A percentile compares a stretch with the other conserved stretches of the same genome.
Conservation (phyloP, 2,888 invertebrate species). For the Eupithecia insigniata region DNA sequence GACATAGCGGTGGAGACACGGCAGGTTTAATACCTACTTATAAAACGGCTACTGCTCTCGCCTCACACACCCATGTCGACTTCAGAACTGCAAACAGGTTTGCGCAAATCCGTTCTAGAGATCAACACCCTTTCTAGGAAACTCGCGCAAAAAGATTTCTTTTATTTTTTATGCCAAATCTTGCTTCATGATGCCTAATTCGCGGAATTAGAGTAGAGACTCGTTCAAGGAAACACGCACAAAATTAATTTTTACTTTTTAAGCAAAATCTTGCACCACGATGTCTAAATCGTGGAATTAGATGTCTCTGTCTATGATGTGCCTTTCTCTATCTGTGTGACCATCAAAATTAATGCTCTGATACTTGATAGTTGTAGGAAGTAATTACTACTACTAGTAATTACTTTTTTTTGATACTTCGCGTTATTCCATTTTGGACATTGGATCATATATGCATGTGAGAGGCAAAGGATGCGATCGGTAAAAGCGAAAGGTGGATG, state of each 20-base stretch:
- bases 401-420: neutral
- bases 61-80: slow-evolving; percentile 37
- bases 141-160: slow-evolving; percentile 52
- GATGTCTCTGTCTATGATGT: neutral
- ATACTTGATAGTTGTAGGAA: neutral
- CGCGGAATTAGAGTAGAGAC: slow-evolving; percentile 24
- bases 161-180: neutral
- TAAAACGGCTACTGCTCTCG: slow-evolving; percentile 37
- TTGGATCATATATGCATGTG: no score
- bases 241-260: slow-evolving; percentile 42
- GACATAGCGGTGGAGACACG: slow-evolving; percentile 31
- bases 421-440: no score
- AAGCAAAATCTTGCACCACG: neutral
- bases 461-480: neutral
- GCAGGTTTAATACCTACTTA: slow-evolving; percentile 34
- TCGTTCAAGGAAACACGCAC: slow-evolving; percentile 51
- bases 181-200: neutral
- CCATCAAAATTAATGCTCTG: neutral
- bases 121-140: slow-evolving; percentile 53
- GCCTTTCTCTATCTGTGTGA: neutral
- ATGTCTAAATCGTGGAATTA: neutral
- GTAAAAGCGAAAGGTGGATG: slow-evolving; percentile 2
- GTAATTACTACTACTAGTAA: no score
- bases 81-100: slow-evolving; percentile 53
- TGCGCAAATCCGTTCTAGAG: slow-evolving; percentile 51